Base-by-base conservation (phyloP, 2,113 vertebrate genomes). In the Microcebus murinus region DNA sequence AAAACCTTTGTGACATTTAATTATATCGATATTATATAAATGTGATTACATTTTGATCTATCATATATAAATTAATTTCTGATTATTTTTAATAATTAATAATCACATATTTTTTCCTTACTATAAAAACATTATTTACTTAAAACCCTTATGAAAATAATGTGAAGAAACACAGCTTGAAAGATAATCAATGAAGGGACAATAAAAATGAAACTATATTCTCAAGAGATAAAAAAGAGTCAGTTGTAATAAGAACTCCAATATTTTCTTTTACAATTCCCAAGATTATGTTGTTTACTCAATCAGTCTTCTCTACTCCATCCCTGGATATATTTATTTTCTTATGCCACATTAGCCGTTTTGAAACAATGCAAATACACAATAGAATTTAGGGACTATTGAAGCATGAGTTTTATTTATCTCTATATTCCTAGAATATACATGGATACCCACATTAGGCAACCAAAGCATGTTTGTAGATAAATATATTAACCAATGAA, bases 1-100 rank as follows among this genome's bases (percentile, higher is more conserved):
- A 82, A 90, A 42, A 13, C 65, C 48, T 34, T 50, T 79, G 4
- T 13, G 18, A 39, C 48, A 71, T 31, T 50, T 77, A 48, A 70
- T 36, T 0, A 70, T 27, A 83, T 29, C 87, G 42, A 3, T 74
- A n/a, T 34, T 82, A 29, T 39, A 4, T 52, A 82, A 82, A 7
- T 84, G 2, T 59, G n/a, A 11, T 76, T 92, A 91, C 13, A 1
- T 77, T 87, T 79, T 55, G 14, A 92, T 34, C 21, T 59, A 65
- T 11, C 8, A 9, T 77, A 42, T 59, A 89, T 83, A 55, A 97
- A 73, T 86, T 86, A 68, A 95, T 55, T 88, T 91, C 17, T 82
- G 18, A 81, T 85, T 91, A 91, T 86, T 68, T 67, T 82, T 55
- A 71, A 84, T 65, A 52, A 88, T 36, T 88, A 79, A 93, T 84